Base-by-base conservation (phyloP, 2,888 invertebrate genomes). In the Salticus scenicus region DNA sequence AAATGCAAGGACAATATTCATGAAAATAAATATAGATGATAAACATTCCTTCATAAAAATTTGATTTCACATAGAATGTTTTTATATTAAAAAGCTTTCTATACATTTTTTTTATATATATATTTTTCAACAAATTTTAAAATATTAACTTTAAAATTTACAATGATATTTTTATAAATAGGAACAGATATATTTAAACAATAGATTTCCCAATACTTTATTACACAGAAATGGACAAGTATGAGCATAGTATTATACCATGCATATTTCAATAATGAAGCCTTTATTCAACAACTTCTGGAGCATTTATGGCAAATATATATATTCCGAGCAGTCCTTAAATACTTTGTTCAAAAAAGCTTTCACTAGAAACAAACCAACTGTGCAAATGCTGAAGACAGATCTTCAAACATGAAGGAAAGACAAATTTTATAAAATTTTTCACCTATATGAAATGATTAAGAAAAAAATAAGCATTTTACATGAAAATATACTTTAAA, bases 331-430 rank as follows among this genome's bases (percentile, higher is more conserved):
- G 42, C 42, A 67, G 51, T 71, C 57, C 63, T 80, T 69, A 69
- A 28, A 69, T 71, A 67, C 67, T 67, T 67, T 67, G 64, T 79
- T 69, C 75, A 81, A 69, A 75, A n/a, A 75, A 81, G 81, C 75
- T 24, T 70, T 57, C 67, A 81, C 81, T 75, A 81, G 37, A 76
- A 79, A 81, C 81, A 81, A 75, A 81, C 74, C 81, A 81, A 70
- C 75, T 81, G 81, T 75, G 75, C 81, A 75, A 74, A 30, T 74
- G 74, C 42, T 31, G 57, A 73, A 28, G 73, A 70, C 57, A 81
- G 74, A 70, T 70, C 57, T 74, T 70, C 30, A 69, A 81, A 81
- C 69, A 81, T 81, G 67, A 74, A 73, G 37, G 72, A 69, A 41
- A 42, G 57, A 69, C 42, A 74, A 74, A 70, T 41, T 80, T 12